These are phyloP conservation scores for Pelobates fuscus DNA, from an alignment of 2,113 vertebrate genomes.

Conservation along the genomic window DNA sequence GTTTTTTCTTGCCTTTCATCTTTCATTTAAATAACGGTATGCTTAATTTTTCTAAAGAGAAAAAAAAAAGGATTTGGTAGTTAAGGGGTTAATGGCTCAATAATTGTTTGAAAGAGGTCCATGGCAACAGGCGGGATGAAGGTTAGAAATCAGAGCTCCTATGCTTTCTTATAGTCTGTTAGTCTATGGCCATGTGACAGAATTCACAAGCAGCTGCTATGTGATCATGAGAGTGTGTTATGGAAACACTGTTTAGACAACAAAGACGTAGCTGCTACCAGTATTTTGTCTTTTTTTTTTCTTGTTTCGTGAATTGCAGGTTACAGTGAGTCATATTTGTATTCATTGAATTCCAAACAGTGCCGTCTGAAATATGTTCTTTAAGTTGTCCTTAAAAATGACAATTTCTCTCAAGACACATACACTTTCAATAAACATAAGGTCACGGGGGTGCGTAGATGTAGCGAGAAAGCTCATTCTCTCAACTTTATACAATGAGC, in stretches of 20 bases:
- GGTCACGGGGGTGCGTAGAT: conserved; percentile 15
- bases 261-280: neutral
- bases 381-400: conserved; percentile 35
- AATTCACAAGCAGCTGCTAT: neutral
- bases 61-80: no score
- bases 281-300: neutral
- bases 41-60: no score
- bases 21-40: no score
- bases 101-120: no score
- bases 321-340: conserved; percentile 7
- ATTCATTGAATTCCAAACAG: conserved; percentile 26
- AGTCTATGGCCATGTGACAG: neutral
- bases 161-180: no score
- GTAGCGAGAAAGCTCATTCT: conserved; percentile 8
- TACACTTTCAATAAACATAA: conserved; percentile 35
- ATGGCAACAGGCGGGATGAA: no score
- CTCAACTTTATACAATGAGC: conserved; percentile 12
- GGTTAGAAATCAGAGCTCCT: no score
- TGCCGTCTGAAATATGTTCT: neutral
- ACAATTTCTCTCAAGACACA: conserved; percentile 23
- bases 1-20: no score
- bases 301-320: conserved; percentile 31
- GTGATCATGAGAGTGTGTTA: neutral
- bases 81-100: no score
- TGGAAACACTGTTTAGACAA: neutral